Evolutionary conservation across 2,888 invertebrate genomes (phyloP), one percentile per base, ranked within the genome.

Genomic region (Eupithecia exiguata): DNA sequence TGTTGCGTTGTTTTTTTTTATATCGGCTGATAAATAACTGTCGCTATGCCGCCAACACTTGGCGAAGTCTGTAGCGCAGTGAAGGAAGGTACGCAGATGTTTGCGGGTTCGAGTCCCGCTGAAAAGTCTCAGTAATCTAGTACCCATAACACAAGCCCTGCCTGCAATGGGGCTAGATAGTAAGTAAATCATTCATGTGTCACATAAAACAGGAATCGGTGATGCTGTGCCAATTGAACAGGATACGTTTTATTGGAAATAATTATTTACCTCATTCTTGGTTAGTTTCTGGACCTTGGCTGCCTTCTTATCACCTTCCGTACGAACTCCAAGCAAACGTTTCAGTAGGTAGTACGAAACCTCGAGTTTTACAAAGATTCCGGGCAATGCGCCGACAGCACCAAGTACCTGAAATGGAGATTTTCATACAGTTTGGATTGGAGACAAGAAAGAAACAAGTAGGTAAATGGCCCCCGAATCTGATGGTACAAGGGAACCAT

Each of bases 281-380:
- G 97, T 95, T 79, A 99, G 92, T 89, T 99, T 99, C 88, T 98
- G 98, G 49, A 99, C 99, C 95, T 98, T 99, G 14, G 99, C 99
- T 21, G 98, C 99, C 90, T 99, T 99, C 91, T 99, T 99, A 91
- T 99, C 99, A 4, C 99, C 99, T 91, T 99, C 99, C 0, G 98
- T 99, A 87, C 99, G 97, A 4, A 99, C 99, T 68, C 99, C 99
- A 65, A 99, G 96, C 79, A 99, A 95, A 83, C 99, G 96, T 89
- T 99, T 97, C 78, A 99, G 95, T 79, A 99, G 95, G 93, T 99
- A 99, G 94, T 99, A 99, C 25, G 99, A 99, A 88, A 99, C 98
- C 95, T 99, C 99, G 80, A 99, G 96, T 92, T 99, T 99, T 80
- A 98, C 98, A 92, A 98, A 99, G 87, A 99, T 99, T 82, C 98